Percentiles rank a stretch among this genome's conserved stretches.
These are phyloP conservation scores for Nannobrachium achirus DNA, from an alignment of 2,113 vertebrate genomes.

Conservation along the genomic window DNA sequence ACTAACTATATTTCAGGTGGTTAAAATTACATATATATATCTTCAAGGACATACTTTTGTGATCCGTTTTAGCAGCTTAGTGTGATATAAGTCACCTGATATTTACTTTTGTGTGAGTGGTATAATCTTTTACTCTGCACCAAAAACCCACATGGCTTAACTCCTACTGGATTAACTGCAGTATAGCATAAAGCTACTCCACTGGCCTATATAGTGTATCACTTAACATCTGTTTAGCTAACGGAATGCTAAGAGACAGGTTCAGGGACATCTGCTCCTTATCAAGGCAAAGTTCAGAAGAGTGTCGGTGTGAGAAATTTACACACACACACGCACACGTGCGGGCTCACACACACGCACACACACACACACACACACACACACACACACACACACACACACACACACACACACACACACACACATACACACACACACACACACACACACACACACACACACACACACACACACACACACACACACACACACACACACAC, in stretches of 20 bases:
- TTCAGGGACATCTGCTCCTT: slow-evolving; percentile 69
- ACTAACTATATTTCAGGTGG: neutral
- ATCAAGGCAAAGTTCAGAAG: slow-evolving; percentile 67
- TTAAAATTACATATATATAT: neutral
- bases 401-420: slow-evolving; percentile 30
- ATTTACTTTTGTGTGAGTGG: slow-evolving; percentile 3
- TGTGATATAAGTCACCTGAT: neutral
- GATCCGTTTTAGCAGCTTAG: slow-evolving; percentile 2
- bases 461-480: slow-evolving; percentile 1
- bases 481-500: slow-evolving; percentile 29
- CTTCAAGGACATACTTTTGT: neutral
- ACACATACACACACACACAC: neutral
- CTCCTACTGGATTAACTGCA: neutral
- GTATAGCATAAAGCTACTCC: slow-evolving; percentile 14
- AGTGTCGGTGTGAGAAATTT: slow-evolving; percentile 44
- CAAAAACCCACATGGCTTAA: neutral
- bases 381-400: slow-evolving; percentile 20
- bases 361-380: slow-evolving; percentile 6
- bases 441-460: slow-evolving; percentile 24
- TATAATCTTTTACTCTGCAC: neutral
- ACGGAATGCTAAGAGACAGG: slow-evolving; percentile 50
- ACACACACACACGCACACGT: slow-evolving; percentile 6
- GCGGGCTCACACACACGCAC: slow-evolving; percentile 31
- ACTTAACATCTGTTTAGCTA: slow-evolving; percentile 59
- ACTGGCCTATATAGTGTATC: slow-evolving; percentile 26